Percentiles rank a stretch among this genome's conserved stretches.
phyloP scores from a whole-genome alignment of 64 coral and sea anemone species.

The Exaiptasia diaphana region DNA sequence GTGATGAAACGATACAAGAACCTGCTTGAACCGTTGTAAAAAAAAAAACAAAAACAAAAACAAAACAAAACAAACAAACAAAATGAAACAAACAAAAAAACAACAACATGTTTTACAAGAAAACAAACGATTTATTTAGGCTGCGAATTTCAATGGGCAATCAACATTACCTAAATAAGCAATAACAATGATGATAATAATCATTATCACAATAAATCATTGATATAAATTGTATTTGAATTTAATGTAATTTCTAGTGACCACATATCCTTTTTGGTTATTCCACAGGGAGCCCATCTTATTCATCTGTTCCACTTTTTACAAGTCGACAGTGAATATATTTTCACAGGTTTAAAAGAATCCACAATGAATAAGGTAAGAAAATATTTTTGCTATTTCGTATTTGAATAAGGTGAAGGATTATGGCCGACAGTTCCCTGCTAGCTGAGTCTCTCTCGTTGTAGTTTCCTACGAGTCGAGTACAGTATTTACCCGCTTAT shows the following conservation, averaged over 20 bases:
- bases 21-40: too few species aligned
- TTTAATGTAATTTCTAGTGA: too few species aligned
- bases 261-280: not conserved
- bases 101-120: not conserved
- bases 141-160: not conserved
- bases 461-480: too few species aligned
- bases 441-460: too few species aligned
- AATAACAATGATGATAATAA: too few species aligned
- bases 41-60: not conserved
- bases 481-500: too few species aligned
- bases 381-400: not conserved
- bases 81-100: too few species aligned
- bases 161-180: not conserved
- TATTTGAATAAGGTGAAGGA: not conserved
- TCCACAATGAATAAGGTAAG: slow-evolving; percentile 64
- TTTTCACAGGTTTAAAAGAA: slow-evolving; percentile 22
- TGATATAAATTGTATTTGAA: not conserved
- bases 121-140: not conserved
- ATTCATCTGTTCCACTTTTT: slow-evolving; percentile 54
- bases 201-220: too few species aligned
- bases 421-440: too few species aligned
- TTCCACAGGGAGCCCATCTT: slow-evolving; percentile 38
- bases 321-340: slow-evolving; percentile 27
- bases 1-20: too few species aligned
- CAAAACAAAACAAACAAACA: too few species aligned